Base-by-base conservation (phyloP, 2,113 vertebrate species). In the Panthera tigris region DNA sequence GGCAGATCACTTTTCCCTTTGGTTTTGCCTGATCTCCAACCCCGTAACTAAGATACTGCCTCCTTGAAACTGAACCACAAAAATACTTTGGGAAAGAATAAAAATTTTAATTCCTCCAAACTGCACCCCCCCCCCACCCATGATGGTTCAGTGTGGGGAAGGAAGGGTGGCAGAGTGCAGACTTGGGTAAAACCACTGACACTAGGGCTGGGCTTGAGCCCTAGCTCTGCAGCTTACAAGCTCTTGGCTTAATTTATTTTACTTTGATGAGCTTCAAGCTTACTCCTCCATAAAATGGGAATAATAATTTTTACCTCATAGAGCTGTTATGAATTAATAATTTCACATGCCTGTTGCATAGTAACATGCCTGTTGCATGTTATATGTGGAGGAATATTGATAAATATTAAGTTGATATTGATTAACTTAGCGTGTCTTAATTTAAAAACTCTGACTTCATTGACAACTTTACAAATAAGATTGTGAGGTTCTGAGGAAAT, bases 31-130 rank as follows among this genome's bases (percentile, higher is more conserved):
- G 65, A 19, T 36, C 19, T 39, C 41, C 55, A 15, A 19, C 29
- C 45, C 31, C 36, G 31, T 69, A n/a, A 69, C 48, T 82, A 33
- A 48, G 19, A 33, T 23, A 25, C 39, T 41, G 57, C 48, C 61
- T 57, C 23, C 95, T 89, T 68, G 15, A 95, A 45, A 27, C 6
- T 50, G 63, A 39, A 94, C 18, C 71, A 76, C 7, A 73, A 19
- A 83, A 82, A 29, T 36, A 31, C 23, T 4, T 3, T 66, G 16
- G 63, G 78, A 88, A 96, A 93, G 27, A 57, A 63, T 74, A 41
- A 81, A 57, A 50, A 11, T 19, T 48, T 48, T 33, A 81, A 66
- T 81, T 45, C 8, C 5, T 61, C 86, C 65, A 76, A 1, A 29
- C 39, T 39, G 5, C 7, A 15, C 33, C 31, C 15, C 19, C 27